phyloP scores from a whole-genome alignment of 2,888 invertebrate genomes.

The Isotomurus palustris region DNA sequence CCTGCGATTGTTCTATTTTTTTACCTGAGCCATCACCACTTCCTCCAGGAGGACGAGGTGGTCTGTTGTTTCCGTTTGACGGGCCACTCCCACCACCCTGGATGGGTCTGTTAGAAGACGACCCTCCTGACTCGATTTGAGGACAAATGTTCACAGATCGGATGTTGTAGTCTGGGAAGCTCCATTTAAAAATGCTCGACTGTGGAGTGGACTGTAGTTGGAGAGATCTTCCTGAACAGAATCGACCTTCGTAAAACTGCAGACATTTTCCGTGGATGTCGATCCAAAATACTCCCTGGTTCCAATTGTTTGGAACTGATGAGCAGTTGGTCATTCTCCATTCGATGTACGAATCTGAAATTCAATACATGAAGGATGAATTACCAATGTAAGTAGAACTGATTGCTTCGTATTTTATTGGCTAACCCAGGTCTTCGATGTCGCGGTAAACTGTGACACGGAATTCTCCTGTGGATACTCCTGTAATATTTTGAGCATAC shows the following conservation, averaged over 20 bases:
- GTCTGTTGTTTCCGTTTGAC: slow-evolving; percentile 12
- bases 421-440: slow-evolving; percentile 29
- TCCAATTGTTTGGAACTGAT: slow-evolving; percentile 28
- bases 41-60: no score
- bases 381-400: no score
- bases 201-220: slow-evolving; percentile 23
- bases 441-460: slow-evolving; percentile 29
- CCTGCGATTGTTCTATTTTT: no score
- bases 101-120: neutral
- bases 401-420: no score
- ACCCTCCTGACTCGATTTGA: no score
- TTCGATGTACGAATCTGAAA: slow-evolving; percentile 19
- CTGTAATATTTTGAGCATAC: no score
- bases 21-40: no score
- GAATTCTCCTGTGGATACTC: no score
- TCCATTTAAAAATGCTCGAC: slow-evolving; percentile 34
- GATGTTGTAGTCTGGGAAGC: slow-evolving; percentile 30
- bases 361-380: neutral
- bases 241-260: slow-evolving; percentile 29
- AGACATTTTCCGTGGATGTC: slow-evolving; percentile 32
- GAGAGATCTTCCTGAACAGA: slow-evolving; percentile 27
- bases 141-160: slow-evolving; percentile 27
- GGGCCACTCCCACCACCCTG: slow-evolving; percentile 1
- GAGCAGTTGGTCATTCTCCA: slow-evolving; percentile 36
- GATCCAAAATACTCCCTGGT: slow-evolving; percentile 30